phyloP scores from a whole-genome alignment of 2,888 invertebrate genomes.

The Gymnoscelis rufifasciata region DNA sequence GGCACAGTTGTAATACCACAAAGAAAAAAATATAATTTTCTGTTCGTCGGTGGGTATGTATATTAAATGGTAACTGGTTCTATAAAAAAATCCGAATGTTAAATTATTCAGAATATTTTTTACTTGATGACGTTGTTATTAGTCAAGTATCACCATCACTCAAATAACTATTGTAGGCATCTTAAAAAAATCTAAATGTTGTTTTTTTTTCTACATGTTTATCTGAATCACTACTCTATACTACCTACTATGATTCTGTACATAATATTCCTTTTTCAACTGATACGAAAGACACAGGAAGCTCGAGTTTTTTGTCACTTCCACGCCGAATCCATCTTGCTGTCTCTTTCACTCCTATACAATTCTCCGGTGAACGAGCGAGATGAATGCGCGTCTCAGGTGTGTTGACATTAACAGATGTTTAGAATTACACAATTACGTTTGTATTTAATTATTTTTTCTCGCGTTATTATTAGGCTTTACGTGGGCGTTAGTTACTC shows the following conservation, averaged over 20 bases:
- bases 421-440: slow-evolving; percentile 76
- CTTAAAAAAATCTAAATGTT: too few species aligned
- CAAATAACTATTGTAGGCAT: too few species aligned
- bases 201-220: too few species aligned
- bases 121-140: too few species aligned
- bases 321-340: slow-evolving; percentile 53
- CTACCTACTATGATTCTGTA: slow-evolving; percentile 39
- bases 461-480: slow-evolving; percentile 54
- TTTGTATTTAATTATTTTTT: slow-evolving; percentile 76
- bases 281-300: slow-evolving; percentile 79
- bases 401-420: slow-evolving; percentile 79
- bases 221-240: slow-evolving; percentile 38
- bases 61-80: too few species aligned
- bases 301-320: slow-evolving; percentile 77
- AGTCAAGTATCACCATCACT: too few species aligned
- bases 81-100: too few species aligned
- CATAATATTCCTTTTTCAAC: slow-evolving; percentile 68
- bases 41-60: too few species aligned
- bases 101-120: too few species aligned
- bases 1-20: too few species aligned
- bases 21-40: too few species aligned
- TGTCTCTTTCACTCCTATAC: slow-evolving; percentile 38
- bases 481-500: slow-evolving; percentile 61
- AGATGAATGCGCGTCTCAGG: slow-evolving; percentile 60
- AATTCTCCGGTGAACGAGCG: slow-evolving; percentile 30